Conservation (phyloP, 92 coral and sea anemone species). For the Montipora capitata region DNA sequence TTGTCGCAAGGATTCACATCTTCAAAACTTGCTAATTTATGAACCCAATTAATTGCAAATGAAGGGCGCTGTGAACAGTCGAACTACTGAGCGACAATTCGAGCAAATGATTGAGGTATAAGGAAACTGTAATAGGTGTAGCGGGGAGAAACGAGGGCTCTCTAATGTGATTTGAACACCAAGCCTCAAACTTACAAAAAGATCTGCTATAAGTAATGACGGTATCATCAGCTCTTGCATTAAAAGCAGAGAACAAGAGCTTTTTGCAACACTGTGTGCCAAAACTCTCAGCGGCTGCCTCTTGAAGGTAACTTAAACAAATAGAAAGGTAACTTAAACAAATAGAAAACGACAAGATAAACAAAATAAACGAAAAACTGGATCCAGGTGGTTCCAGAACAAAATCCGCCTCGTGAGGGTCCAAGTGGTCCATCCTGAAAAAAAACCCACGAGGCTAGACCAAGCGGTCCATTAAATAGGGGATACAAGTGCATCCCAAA, state of each 20-base stretch:
- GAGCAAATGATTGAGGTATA: slow-evolving; percentile 1
- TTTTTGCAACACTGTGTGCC: neutral
- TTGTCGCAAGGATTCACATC: neutral
- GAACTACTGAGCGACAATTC: neutral
- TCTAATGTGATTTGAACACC: neutral
- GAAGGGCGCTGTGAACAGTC: slow-evolving; percentile 15
- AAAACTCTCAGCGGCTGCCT: neutral
- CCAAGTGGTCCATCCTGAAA: neutral
- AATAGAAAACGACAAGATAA: neutral
- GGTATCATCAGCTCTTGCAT: slow-evolving; percentile 9
- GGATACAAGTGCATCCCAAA: too few species aligned
- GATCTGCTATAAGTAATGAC: neutral
- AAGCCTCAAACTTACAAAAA: slow-evolving; percentile 20
- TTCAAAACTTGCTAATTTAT: slow-evolving; percentile 12
- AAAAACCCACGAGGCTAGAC: neutral
- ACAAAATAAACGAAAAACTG: neutral
- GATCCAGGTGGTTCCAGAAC: too few species aligned
- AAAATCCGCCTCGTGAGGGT: neutral
- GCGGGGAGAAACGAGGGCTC: neutral
- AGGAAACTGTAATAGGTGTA: slow-evolving; percentile 28
- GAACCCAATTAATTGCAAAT: slow-evolving; percentile 15
- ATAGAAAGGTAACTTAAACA: neutral
- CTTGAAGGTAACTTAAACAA: neutral
- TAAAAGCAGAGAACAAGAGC: slow-evolving; percentile 27
- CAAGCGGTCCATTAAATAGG: too few species aligned